Evolutionary conservation across 2,113 vertebrate species (phyloP).

Genomic region (Semicossyphus pulcher): DNA sequence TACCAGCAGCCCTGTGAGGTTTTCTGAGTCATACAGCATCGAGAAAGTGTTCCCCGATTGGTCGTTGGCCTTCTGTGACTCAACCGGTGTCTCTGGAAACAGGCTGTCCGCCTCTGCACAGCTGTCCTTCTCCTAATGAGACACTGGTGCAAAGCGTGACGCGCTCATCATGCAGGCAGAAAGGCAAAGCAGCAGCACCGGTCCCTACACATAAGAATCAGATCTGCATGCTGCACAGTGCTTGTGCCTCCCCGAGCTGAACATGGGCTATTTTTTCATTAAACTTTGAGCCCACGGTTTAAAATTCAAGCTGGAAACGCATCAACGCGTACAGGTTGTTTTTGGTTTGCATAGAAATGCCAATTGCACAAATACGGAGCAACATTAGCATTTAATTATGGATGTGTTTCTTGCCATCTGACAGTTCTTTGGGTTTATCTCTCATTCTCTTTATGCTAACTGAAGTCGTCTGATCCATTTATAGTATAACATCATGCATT

Average conservation of each 20-base stretch:
- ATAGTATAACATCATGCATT: no score
- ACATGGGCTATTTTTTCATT: not conserved
- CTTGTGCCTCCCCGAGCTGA: not conserved
- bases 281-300: not conserved
- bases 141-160: conserved; percentile 57
- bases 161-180: conserved; percentile 44
- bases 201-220: conserved; percentile 34
- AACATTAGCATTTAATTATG: not conserved
- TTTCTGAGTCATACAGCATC: conserved; percentile 40
- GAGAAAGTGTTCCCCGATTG: conserved; percentile 43
- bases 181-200: conserved; percentile 13
- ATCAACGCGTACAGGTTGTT: not conserved
- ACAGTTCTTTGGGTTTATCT: no score
- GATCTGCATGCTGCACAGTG: conserved; percentile 20
- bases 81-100: conserved; percentile 66
- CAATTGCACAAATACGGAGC: not conserved
- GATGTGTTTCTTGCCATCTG: not conserved
- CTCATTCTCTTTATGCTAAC: no score
- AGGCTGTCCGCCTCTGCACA: conserved; percentile 74
- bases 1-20: not conserved
- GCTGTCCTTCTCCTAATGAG: conserved; percentile 74
- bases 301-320: not conserved
- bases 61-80: conserved; percentile 53
- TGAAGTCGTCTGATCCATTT: no score
- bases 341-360: not conserved